Conservation (phyloP, 2,113 vertebrate species). For the Laterallus jamaicensis region DNA sequence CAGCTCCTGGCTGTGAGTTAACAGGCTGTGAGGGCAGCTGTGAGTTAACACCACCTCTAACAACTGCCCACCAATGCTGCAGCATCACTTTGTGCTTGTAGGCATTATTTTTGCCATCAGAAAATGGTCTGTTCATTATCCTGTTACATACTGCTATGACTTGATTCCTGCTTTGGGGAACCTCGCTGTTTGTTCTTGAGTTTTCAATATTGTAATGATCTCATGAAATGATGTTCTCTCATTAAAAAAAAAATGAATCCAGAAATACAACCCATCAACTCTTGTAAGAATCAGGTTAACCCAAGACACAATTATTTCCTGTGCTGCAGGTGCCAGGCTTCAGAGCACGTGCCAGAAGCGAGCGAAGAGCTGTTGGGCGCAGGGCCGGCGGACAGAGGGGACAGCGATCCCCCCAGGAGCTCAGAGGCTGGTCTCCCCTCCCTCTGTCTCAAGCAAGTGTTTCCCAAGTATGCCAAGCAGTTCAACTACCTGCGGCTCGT, state of each 20-base stretch:
- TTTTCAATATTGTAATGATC: neutral
- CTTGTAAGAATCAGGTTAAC: neutral
- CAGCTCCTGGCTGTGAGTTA: neutral
- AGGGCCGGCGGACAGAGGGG: neutral
- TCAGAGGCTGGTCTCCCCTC: constrained; percentile 75
- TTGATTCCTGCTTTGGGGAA: neutral
- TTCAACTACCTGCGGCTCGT: constrained; percentile 88
- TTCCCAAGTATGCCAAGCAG: constrained; percentile 92
- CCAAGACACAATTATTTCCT: neutral
- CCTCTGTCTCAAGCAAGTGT: constrained; percentile 93
- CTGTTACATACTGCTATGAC: neutral
- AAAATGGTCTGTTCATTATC: neutral
- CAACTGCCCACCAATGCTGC: neutral
- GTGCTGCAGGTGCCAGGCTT: constrained; percentile 60
- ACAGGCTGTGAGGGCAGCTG: no score
- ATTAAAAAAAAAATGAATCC: neutral
- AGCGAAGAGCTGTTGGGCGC: constrained; percentile 57
- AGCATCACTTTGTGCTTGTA: neutral
- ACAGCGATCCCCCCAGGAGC: rapidly evolving
- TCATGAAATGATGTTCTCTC: neutral
- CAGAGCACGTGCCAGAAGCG: neutral
- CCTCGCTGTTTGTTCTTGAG: neutral
- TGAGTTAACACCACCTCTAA: rapidly evolving
- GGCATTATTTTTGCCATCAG: neutral
- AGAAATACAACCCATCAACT: neutral